phyloP scores from a whole-genome alignment of 2,797 vertebrate species.

The Neopelma chrysocephalum region DNA sequence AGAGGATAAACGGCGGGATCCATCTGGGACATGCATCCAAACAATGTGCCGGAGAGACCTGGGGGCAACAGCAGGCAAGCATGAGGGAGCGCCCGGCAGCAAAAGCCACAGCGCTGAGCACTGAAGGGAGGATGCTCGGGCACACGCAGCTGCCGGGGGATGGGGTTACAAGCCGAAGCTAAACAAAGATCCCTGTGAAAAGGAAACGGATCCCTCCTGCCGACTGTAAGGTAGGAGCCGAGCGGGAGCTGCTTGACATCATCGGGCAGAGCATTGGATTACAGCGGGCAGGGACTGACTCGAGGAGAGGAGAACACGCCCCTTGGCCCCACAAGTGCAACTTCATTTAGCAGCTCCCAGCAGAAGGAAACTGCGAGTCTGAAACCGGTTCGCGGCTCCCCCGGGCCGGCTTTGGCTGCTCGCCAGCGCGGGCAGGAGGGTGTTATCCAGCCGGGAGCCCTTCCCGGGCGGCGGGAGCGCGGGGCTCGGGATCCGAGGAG shows the following conservation, averaged over 20 bases:
- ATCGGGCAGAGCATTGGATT: conserved; percentile 76
- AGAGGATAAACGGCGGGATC: fast-evolving
- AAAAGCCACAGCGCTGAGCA: conserved; percentile 12
- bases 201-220: conserved; percentile 74
- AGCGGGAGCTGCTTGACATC: conserved; percentile 77
- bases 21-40: fast-evolving
- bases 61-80: background rate
- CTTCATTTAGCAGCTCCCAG: conserved; percentile 70
- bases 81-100: conserved; percentile 46
- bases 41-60: fast-evolving
- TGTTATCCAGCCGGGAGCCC: background rate
- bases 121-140: conserved; percentile 70
- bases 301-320: conserved; percentile 74
- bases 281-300: conserved; percentile 74
- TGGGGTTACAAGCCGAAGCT: conserved; percentile 59
- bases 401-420: background rate
- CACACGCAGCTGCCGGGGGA: conserved; percentile 48
- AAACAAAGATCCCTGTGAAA: conserved; percentile 50
- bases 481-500: background rate
- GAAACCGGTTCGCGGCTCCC: background rate
- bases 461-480: background rate
- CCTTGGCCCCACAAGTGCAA: conserved; percentile 73
- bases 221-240: conserved; percentile 66
- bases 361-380: conserved; percentile 39
- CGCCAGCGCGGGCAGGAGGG: background rate